Evolutionary conservation across 1,140 invertebrate genomes (phyloP), one percentile per base, ranked within the genome.

Genomic region (Oedothorax gibbosus): DNA sequence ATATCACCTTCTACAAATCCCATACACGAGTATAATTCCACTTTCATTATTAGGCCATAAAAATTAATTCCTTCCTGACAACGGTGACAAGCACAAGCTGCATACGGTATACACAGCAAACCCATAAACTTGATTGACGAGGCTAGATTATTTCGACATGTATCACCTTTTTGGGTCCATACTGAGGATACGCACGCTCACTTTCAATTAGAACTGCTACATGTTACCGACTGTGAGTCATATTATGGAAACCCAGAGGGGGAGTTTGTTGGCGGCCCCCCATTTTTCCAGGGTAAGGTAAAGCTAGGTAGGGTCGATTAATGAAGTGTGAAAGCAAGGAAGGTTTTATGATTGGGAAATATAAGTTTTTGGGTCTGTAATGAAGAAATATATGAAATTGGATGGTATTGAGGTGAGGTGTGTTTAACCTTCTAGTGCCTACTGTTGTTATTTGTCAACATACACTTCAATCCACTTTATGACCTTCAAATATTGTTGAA

Each of bases 51-150:
- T 71, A 71, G 68, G 50, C 14, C 50, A 71, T 71, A 71, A 71
- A 71, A 71, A 71, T 71, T 71, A 71, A 71, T 71, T 71, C 68
- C 49, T 11, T 51, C 20, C 50, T 49, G 14, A 20, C 10, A 68
- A 49, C 35, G 2, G 12, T 53, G 68, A 10, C 50, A 53, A n/a
- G 14, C 68, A 10, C n/a, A 51, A 51, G 68, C n/a, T 71, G 53
- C 49, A 51, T 71, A 51, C 10, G 14, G n/a, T 20, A 35, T 6
- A 18, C 50, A n/a, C 49, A 51, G 12, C n/a, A 18, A 4, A 51
- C 21, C 60, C 53, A 75, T 75, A 75, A 75, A 75, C 14, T 57
- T 75, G 72, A 75, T 75, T 4, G 72, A 75, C 72, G 72, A 75
- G 14, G 60, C 15, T 10, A 75, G 72, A 75, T 75, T 60, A 60